These are phyloP conservation scores for Capreolus pygargus DNA, from an alignment of 2,113 vertebrate genomes.

Conservation along the genomic window DNA sequence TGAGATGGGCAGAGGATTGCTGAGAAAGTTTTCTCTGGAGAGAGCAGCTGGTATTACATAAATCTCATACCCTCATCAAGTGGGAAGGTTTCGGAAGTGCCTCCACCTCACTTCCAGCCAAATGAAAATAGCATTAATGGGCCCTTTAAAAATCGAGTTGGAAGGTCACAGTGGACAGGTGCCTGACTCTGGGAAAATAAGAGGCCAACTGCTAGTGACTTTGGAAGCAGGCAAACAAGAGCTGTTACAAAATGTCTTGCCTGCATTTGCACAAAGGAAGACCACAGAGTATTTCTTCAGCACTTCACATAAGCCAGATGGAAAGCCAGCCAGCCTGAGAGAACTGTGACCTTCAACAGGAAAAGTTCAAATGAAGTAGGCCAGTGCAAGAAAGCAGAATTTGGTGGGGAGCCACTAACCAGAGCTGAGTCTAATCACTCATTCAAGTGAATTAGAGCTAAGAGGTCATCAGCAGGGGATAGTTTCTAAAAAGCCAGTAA, in stretches of 20 bases:
- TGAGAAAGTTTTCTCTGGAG: neutral
- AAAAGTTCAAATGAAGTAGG: neutral
- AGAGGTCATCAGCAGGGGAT: neutral
- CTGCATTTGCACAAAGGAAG: neutral
- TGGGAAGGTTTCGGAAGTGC: neutral
- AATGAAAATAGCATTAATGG: neutral
- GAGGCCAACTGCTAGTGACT: neutral
- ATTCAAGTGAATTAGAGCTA: neutral
- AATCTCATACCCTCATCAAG: neutral
- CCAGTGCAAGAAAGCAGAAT: neutral
- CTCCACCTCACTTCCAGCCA: neutral
- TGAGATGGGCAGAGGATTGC: neutral
- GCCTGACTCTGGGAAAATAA: neutral
- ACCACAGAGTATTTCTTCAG: neutral
- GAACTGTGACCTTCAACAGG: neutral
- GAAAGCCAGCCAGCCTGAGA: neutral
- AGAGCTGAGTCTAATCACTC: neutral
- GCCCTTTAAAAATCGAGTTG: neutral
- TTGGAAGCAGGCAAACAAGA: neutral
- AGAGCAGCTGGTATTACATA: neutral
- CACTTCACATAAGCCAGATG: neutral
- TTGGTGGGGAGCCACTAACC: neutral
- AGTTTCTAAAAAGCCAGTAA: neutral
- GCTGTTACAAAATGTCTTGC: neutral
- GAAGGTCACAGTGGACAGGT: neutral